Base-by-base conservation (phyloP, 2,797 vertebrate species). In the Muraenolepis orangiensis region DNA sequence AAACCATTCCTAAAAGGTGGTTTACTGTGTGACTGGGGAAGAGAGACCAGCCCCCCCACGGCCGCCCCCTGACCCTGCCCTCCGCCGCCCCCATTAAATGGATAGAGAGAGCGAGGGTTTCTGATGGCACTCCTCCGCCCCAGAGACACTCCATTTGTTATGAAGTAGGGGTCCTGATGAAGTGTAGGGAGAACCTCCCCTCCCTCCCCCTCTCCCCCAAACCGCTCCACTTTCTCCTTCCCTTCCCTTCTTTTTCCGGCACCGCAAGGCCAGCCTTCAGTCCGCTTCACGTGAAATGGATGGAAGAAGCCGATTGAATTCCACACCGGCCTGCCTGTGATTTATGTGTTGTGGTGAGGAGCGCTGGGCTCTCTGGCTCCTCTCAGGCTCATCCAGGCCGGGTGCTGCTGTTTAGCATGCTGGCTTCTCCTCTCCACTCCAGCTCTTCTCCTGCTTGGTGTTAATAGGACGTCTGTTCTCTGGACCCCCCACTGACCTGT, bases 1-100 rank as follows among this genome's bases (percentile, higher is more conserved):
- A 95, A 97, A 97, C 96, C 96, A 97, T 97, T 95, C 95, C 95
- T 96, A 96, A 97, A 96, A 96, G 95, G 95, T 96, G 95, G 95
- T 97, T 96, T 96, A 96, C 95, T 95, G 96, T 91, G 77, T 94
- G 94, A 95, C 95, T 95, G 95, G 92, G 94, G 94, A 93, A 93
- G 94, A 92, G 89, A 91, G 93, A 93, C 93, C 91, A 93, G 94
- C 93, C 94, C 88, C 87, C 87, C 87, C 93, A n/a, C n/a, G n/a
- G n/a, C n/a, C n/a, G n/a, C n/a, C n/a, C 94, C 95, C 81, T 97
- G 96, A 97, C 96, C 96, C 95, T 95, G 94, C 94, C 94, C 93
- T 92, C 90, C 84, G 88, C 87, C 82, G 90, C 92, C 79, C 92
- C 95, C 94, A 97, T 96, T 95, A 96, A 97, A 96, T 87, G 94